Evolutionary conservation across 2,113 vertebrate species (phyloP), one percentile per base, ranked within the genome.

Genomic region (Thinocorus orbignyianus): DNA sequence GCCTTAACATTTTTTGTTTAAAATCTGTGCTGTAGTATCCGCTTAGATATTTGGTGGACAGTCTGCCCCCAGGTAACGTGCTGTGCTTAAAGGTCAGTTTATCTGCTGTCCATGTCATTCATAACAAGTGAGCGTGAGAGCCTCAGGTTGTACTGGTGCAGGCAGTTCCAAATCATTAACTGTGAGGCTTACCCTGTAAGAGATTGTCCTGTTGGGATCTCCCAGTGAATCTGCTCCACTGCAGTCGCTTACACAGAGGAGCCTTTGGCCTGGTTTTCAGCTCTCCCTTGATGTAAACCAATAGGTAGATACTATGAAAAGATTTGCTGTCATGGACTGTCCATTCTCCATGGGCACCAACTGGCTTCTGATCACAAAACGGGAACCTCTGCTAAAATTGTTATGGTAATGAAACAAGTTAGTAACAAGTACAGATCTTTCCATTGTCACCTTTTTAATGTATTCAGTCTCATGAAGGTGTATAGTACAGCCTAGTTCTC

Each of bases 111-210:
- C 3, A 4, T 48, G 48, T 65, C n/a, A 7, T 23, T 35, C 28
- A 7, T 13, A 48, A 26, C 7, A 20, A 49, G 23, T 9, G 28
- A 48, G 49, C 9, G 20, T 3, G 37, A 41, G 4, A 80, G 28
- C 28, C 54, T 31, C 68, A 12, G 13, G 1, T 1, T 64, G 44
- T 57, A 51, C 57, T 49, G 4, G 35, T n/a, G 62, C 62, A 55
- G 37, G 87, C n/a, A 37, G 28, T 48, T 61, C 8, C 78, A 46
- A 30, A 9, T 4, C 23, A 10, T 44, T 14, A 62, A 31, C 42
- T 10, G 18, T 1, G 4, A n/a, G 42, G 42, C n/a, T 62, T 19
- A 9, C 5, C 2, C 0, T 44, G 13, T 9, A 41, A 44, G 51
- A 26, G 15, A 31, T 4, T n/a, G 10, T 64, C n/a, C 70, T 54